Percentiles rank a stretch among this genome's conserved stretches.
Conservation (phyloP, 2,113 vertebrate genomes). For the Psilopogon haemacephalus region DNA sequence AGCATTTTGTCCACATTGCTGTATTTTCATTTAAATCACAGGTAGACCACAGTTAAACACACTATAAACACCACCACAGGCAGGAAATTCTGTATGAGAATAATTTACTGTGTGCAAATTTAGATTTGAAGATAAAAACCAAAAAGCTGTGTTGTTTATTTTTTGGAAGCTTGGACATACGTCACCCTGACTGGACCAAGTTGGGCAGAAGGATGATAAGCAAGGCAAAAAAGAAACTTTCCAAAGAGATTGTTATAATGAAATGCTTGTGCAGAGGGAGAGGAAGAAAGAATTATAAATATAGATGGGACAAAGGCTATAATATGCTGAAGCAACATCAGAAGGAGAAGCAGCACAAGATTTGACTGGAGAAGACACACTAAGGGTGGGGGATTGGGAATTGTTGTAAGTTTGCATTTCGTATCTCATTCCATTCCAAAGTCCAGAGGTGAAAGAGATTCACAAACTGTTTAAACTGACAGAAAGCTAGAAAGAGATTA, state of each 20-base stretch:
- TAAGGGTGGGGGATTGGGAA: not conserved
- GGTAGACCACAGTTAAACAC: not conserved
- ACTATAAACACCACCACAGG: not conserved
- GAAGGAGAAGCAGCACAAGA: not conserved
- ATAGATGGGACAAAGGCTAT: not conserved
- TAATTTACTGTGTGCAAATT: not conserved
- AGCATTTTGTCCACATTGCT: not conserved
- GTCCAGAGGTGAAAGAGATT: not conserved
- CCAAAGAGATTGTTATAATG: not conserved
- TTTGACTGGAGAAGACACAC: not conserved
- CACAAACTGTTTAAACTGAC: not conserved
- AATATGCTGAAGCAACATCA: not conserved
- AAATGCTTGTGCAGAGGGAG: not conserved
- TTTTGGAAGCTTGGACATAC: not conserved
- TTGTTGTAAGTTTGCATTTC: not conserved
- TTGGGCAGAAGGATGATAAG: not conserved
- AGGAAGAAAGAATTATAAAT: not conserved
- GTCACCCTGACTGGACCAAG: too few species aligned
- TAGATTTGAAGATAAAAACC: not conserved
- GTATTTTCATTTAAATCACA: not conserved
- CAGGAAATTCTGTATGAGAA: not conserved
- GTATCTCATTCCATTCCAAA: constrained; percentile 3
- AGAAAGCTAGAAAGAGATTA: not conserved
- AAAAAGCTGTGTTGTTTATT: not conserved
- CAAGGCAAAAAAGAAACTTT: not conserved